A percentile compares a stretch with the other conserved stretches of the same genome.
These are phyloP conservation scores for Pangasius macronema DNA, from an alignment of 2,797 vertebrate genomes.

Conservation along the genomic window DNA sequence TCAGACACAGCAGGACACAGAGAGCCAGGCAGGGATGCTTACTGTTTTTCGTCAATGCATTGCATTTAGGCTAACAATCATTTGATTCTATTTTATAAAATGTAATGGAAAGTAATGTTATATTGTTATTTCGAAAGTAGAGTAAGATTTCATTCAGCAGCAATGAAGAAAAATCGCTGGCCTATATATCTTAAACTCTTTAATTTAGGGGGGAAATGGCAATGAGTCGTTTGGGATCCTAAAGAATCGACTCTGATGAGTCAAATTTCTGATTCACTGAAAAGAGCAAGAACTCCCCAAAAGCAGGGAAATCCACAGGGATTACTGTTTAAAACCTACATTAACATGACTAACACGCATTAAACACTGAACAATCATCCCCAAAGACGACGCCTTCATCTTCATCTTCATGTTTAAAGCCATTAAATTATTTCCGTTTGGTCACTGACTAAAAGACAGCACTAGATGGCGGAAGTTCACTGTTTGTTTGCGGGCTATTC, in stretches of 20 bases:
- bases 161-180: not conserved
- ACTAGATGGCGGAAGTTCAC: constrained; percentile 16
- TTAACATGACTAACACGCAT: not conserved
- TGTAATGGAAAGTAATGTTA: not conserved
- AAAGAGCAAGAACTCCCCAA: not conserved
- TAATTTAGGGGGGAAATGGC: not conserved
- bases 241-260: not conserved
- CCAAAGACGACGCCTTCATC: not conserved
- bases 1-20: not conserved
- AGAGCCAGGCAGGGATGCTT: too few relatives aligned
- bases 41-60: too few relatives aligned
- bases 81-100: not conserved
- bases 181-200: not conserved
- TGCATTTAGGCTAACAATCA: too few relatives aligned
- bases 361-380: not conserved
- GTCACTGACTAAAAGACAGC: not conserved
- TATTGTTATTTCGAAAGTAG: not conserved
- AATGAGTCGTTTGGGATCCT: not conserved
- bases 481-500: not conserved
- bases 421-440: not conserved
- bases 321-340: not conserved
- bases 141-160: not conserved
- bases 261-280: not conserved
- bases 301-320: not conserved
- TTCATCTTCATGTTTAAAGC: not conserved